A percentile compares a stretch with the other conserved stretches of the same genome.
phyloP scores from a whole-genome alignment of 2,888 invertebrate genomes.

The Spialia ferax region DNA sequence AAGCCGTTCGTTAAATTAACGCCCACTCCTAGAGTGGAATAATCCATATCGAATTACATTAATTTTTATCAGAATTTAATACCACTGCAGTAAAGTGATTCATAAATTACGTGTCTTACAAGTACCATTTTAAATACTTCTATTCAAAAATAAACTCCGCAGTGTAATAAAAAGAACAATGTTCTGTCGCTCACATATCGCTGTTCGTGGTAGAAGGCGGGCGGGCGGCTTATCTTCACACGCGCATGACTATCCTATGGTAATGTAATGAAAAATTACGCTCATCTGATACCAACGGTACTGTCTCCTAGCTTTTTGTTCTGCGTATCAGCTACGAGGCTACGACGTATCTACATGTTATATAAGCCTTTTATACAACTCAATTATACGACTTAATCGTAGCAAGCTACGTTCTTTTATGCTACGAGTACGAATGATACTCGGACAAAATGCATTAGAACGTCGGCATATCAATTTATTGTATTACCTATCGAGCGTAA shows the following conservation, averaged over 20 bases:
- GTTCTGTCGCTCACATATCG: slow-evolving; percentile 47
- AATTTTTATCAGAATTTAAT: not conserved
- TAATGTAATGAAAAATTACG: slow-evolving; percentile 87
- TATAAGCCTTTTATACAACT: slow-evolving; percentile 33
- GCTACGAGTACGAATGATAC: slow-evolving; percentile 11
- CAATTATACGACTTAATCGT: slow-evolving; percentile 10
- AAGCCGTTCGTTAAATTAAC: too few relatives aligned
- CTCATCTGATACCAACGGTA: slow-evolving; percentile 69
- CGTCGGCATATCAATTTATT: slow-evolving; percentile 9
- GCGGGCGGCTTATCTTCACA: slow-evolving; percentile 80
- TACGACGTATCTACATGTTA: slow-evolving; percentile 14
- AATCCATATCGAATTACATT: too few relatives aligned
- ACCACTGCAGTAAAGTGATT: not conserved
- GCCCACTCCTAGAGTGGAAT: too few relatives aligned
- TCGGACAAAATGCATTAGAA: slow-evolving; percentile 7
- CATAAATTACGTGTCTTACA: not conserved
- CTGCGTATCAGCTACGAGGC: slow-evolving; percentile 32
- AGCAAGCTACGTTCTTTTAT: slow-evolving; percentile 18
- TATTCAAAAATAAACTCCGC: slow-evolving; percentile 30
- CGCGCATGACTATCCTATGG: slow-evolving; percentile 77
- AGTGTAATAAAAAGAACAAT: slow-evolving; percentile 33
- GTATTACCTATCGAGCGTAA: slow-evolving; percentile 11
- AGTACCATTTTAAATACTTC: not conserved
- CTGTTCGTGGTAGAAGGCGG: slow-evolving; percentile 64
- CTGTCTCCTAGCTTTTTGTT: slow-evolving; percentile 64